These are phyloP conservation scores for Amblyopsis rosae DNA, from an alignment of 2,113 vertebrate genomes.

Conservation along the genomic window DNA sequence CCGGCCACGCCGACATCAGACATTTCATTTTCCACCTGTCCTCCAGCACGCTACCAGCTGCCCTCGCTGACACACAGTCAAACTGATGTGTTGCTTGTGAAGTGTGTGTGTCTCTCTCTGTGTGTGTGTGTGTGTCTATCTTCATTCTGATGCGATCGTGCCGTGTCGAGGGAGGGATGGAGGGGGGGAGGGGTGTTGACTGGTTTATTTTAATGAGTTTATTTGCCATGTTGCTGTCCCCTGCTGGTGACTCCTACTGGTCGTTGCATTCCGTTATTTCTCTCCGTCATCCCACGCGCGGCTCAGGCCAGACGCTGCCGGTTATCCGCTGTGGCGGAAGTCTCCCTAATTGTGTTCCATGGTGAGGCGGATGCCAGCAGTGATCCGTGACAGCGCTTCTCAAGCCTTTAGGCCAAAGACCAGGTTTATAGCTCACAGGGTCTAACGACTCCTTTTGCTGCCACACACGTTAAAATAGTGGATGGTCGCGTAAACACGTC, in stretches of 20 bases:
- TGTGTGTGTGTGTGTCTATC: no score
- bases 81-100: background rate
- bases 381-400: conserved; percentile 38
- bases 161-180: background rate
- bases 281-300: conserved; percentile 18
- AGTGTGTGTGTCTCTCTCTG: background rate
- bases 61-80: background rate
- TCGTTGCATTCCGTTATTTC: conserved; percentile 4
- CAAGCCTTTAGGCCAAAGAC: no score
- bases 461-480: no score
- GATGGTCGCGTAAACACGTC: no score
- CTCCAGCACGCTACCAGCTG: conserved; percentile 6
- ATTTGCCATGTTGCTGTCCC: conserved; percentile 9
- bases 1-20: conserved; percentile 4
- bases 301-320: conserved; percentile 9
- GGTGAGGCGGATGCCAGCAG: conserved; percentile 28
- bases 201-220: background rate
- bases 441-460: no score
- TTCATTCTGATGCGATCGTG: background rate
- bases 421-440: no score
- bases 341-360: conserved; percentile 47
- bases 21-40: conserved; percentile 23
- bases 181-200: no score
- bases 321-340: conserved; percentile 33
- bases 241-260: background rate